Evolutionary conservation across 2,797 vertebrate species (phyloP).

Genomic region (Champsocephalus esox): DNA sequence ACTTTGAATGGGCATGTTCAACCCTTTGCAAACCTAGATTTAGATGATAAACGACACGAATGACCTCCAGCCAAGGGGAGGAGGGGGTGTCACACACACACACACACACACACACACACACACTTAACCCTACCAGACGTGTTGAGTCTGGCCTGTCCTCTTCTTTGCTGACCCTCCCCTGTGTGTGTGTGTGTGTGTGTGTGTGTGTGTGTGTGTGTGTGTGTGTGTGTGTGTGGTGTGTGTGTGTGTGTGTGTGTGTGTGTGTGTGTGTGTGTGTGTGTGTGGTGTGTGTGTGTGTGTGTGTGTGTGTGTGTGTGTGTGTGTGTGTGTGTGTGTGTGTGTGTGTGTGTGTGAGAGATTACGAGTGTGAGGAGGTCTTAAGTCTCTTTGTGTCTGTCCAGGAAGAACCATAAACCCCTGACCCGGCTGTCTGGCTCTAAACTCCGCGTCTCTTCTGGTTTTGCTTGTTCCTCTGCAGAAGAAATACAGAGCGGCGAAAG

Average conservation of each 20-base stretch:
- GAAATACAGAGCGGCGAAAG: slow-evolving; percentile 97
- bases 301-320: too few species aligned
- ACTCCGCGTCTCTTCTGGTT: slow-evolving; percentile 29
- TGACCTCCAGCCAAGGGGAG: too few species aligned
- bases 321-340: too few species aligned
- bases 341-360: slow-evolving; percentile 31
- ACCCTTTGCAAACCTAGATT: too few species aligned
- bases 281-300: too few species aligned
- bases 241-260: too few species aligned
- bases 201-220: background rate
- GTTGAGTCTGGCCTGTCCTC: slow-evolving; percentile 77
- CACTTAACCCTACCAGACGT: slow-evolving; percentile 60
- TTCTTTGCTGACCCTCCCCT: slow-evolving; percentile 74
- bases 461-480: slow-evolving; percentile 83
- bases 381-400: slow-evolving; percentile 76
- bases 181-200: slow-evolving; percentile 20
- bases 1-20: too few species aligned
- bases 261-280: fast-evolving
- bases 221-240: too few species aligned
- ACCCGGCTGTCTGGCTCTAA: slow-evolving; percentile 74
- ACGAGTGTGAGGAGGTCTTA: slow-evolving; percentile 71
- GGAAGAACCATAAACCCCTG: slow-evolving; percentile 74
- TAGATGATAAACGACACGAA: too few species aligned
- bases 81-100: slow-evolving; percentile 15
- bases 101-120: slow-evolving; percentile 28